Evolutionary conservation across 2,888 invertebrate species (phyloP), one percentile per base, ranked within the genome.

Genomic region (Drosophila melanocephala): DNA sequence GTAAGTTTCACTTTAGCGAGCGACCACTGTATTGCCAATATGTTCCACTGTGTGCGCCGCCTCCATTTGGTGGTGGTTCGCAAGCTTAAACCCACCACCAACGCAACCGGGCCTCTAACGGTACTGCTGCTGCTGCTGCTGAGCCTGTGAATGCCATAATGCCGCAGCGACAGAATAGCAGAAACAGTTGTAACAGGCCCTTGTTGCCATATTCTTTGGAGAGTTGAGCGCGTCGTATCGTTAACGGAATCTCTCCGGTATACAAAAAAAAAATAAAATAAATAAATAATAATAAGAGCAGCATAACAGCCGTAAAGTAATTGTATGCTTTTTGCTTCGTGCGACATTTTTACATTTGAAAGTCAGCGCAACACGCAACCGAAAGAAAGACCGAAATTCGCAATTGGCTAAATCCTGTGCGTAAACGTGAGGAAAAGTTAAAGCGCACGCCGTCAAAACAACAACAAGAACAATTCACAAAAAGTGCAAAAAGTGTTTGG

Each of bases 401-500:
- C 53, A 42, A 61, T 77, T 72, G 47, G 56, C 42, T 37, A 14
- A 39, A 26, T 74, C 53, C 67, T 75, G 57, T 57, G 50, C 56
- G 28, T 47, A 51, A 56, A 28, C 64, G 60, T 32, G 60, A 65
- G 52, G 44, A 70, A 64, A 50, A 65, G 56, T 72, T 81, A 66
- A 80, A 32, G 69, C 75, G 28, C 68, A 73, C 64, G 57, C 82
- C 66, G 35, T 47, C 53, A 39, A 47, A 53, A 33, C 44, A 70
- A 47, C 44, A 70, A 50, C 79, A 82, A 75, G 50, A 82, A 79
- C 76, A 87, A 87, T 87, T 87, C 88, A 87, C 74, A 87, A 87
- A 87, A 87, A 87, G 88, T 87, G 85, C 59, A 85, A 85, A 81
- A 82, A 83, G 75, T 85, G 84, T 77, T 73, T 72, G 72, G 85